Conservation (phyloP, 2,888 invertebrate genomes). For the Mythimna impura region DNA sequence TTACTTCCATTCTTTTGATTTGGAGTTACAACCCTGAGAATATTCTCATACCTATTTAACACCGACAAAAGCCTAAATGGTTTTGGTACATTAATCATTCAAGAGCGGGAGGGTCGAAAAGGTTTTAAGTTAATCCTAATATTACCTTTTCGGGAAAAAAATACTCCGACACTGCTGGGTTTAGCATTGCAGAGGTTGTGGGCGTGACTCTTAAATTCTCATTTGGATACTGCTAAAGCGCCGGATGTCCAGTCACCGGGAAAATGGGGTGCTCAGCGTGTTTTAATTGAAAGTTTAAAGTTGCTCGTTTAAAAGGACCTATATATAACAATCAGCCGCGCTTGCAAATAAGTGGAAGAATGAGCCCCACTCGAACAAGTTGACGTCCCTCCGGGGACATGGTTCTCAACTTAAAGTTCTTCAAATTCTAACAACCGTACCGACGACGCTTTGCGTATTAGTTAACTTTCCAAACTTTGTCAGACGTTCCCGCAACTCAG, state of each 20-base stretch:
- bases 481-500: background rate
- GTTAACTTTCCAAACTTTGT: constrained; percentile 19
- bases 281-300: constrained; percentile 27
- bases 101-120: constrained; percentile 14
- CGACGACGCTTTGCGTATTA: background rate
- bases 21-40: constrained; percentile 20
- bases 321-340: constrained; percentile 21
- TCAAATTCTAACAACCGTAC: background rate
- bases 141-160: constrained; percentile 23
- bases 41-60: constrained; percentile 23
- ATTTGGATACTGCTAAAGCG: constrained; percentile 21
- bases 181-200: background rate
- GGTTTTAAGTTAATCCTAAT: constrained; percentile 43
- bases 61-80: constrained; percentile 32
- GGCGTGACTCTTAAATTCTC: constrained; percentile 27
- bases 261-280: background rate
- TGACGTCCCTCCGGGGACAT: constrained; percentile 3
- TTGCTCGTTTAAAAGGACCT: constrained; percentile 11
- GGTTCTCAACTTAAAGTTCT: constrained; percentile 12
- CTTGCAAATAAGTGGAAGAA: background rate
- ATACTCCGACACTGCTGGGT: background rate
- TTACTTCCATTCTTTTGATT: constrained; percentile 31
- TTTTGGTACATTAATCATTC: constrained; percentile 40
- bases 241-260: constrained; percentile 14
- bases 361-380: constrained; percentile 1